Evolutionary conservation across 2,888 invertebrate species (phyloP).

Genomic region (Gastracanthus pulcherrimus): DNA sequence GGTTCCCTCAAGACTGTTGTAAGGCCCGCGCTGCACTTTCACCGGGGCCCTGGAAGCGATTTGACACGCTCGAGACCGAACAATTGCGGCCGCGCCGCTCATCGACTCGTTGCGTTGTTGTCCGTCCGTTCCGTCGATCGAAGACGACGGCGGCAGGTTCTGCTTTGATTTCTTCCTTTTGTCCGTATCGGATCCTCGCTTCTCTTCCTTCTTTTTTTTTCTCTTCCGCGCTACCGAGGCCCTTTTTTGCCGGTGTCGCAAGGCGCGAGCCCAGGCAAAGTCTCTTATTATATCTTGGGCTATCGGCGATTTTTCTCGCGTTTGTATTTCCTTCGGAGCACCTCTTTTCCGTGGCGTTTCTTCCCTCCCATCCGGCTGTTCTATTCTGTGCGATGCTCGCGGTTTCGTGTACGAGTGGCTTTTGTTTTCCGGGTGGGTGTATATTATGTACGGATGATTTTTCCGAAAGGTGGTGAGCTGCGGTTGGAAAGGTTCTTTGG

Average conservation of each 20-base stretch:
- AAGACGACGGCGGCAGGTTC: constrained; percentile 27
- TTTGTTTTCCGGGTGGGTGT: too few relatives aligned
- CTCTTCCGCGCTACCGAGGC: not conserved
- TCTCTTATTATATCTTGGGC: too few relatives aligned
- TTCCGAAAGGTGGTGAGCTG: too few relatives aligned
- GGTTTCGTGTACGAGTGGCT: too few relatives aligned
- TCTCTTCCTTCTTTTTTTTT: constrained; percentile 12
- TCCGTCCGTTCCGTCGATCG: constrained; percentile 14
- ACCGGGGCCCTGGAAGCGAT: constrained; percentile 56
- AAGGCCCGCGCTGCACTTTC: not conserved
- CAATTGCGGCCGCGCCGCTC: constrained; percentile 35
- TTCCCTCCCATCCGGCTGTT: too few relatives aligned
- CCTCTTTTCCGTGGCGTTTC: too few relatives aligned
- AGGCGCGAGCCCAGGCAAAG: too few relatives aligned
- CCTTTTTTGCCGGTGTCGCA: not conserved
- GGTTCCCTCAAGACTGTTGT: constrained; percentile 22
- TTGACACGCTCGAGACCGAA: constrained; percentile 60
- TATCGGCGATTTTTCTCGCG: too few relatives aligned
- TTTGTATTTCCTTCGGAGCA: too few relatives aligned
- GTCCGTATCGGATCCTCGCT: not conserved
- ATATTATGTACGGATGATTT: too few relatives aligned
- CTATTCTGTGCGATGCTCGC: too few relatives aligned
- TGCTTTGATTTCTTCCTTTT: constrained; percentile 40
- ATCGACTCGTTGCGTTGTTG: constrained; percentile 34
- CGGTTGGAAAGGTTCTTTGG: too few relatives aligned